Base-by-base conservation (phyloP, 1,140 invertebrate genomes). In the Lordiphosa stackelbergi region DNA sequence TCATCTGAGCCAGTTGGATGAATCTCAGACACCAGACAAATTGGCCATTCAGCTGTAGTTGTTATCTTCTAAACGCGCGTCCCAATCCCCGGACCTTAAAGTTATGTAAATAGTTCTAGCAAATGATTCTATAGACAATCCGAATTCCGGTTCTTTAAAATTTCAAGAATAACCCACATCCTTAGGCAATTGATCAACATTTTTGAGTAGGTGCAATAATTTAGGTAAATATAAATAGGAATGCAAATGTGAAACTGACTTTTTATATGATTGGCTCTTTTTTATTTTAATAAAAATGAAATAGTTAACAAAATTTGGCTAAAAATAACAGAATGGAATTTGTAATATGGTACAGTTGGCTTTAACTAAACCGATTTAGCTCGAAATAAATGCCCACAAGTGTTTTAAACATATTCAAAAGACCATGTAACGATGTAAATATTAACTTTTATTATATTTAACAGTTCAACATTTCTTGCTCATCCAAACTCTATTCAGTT, bases 101-200 rank as follows among this genome's bases (percentile, higher is more conserved):
- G 16, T 22, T 22, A 22, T 22, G 22, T 22, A 22, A 4, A 22
- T 22, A 22, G 22, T 49, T 10, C 7, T 9, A 52, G 48, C 51
- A 36, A 45, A 51, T 46, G 31, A 69, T 64, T 69, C 64, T 61
- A 68, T 5, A 13, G 40, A 43, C 42, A 43, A 10, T 5, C 22
- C 22, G 22, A 48, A 12, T 34, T 13, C 22, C 22, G 22, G 7
- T 16, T 35, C 34, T 22, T 49, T 9, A 5, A 35, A 37, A 37
- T 19, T 36, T 28, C 9, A 9, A 5, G 8, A 35, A 8, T 48
- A 19, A 36, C 16, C 40, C 6, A 65, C 42, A 60, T 38, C 45
- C 10, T 45, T 69, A 22, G 66, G 51, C 66, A 55, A 35, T 54
- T 51, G 65, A 61, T 38, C 47, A 40, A 66, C 65, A 49, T 66